A percentile compares a stretch with the other conserved stretches of the same genome.
These are phyloP conservation scores for Sebastes variabilis DNA, from an alignment of 2,797 vertebrate genomes.

Conservation along the genomic window DNA sequence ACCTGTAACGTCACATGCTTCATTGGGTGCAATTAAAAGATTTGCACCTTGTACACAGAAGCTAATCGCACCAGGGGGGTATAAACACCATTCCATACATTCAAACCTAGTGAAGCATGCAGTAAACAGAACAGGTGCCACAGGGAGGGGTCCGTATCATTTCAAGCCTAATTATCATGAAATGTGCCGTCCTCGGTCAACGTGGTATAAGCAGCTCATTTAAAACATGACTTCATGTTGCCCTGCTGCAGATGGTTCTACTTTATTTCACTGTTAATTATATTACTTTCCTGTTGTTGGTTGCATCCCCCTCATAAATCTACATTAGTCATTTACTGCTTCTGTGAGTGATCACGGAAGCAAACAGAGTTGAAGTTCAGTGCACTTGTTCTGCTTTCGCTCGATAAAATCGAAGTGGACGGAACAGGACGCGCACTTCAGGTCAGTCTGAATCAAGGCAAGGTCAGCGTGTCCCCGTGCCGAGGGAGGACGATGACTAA, in stretches of 20 bases:
- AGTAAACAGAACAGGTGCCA: neutral
- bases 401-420: neutral
- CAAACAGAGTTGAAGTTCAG: neutral
- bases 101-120: neutral
- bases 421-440: neutral
- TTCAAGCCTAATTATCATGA: constrained; percentile 4
- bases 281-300: neutral
- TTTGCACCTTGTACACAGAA: neutral
- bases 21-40: constrained; percentile 26
- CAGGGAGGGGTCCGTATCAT: neutral
- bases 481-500: neutral
- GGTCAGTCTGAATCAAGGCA: neutral
- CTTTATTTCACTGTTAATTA: neutral
- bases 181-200: neutral
- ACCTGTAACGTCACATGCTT: constrained; percentile 36
- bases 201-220: neutral
- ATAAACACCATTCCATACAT: constrained; percentile 11
- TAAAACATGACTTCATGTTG: neutral
- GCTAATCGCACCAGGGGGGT: constrained; percentile 5
- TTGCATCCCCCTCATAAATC: neutral
- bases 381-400: neutral
- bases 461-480: neutral
- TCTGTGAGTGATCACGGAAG: neutral
- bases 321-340: neutral
- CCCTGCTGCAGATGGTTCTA: neutral